Conservation (phyloP, 2,888 invertebrate genomes). For the Andrena haemorrhoa region DNA sequence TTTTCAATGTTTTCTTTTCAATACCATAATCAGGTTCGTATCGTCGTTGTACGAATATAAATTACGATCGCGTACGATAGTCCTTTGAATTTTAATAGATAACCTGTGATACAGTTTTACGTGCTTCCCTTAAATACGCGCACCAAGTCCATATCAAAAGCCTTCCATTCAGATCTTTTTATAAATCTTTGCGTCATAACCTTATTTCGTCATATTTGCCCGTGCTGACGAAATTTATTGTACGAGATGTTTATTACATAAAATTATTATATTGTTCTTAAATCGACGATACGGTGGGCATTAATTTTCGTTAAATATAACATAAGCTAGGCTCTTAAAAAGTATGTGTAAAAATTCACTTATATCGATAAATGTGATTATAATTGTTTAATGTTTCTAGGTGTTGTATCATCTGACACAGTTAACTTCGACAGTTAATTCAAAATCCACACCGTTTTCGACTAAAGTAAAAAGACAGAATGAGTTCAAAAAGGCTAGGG, state of each 20-base stretch:
- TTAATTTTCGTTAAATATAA: neutral
- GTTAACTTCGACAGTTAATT: conserved; percentile 78
- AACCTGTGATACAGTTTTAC: conserved; percentile 23
- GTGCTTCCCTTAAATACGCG: neutral
- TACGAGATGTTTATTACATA: too few species aligned
- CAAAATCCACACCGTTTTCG: conserved; percentile 76
- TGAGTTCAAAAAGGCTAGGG: conserved; percentile 64
- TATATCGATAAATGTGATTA: neutral
- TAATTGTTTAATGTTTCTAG: conserved; percentile 67
- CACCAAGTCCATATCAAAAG: neutral
- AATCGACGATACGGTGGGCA: conserved; percentile 5
- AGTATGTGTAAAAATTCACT: neutral
- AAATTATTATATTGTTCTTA: neutral
- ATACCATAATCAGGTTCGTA: conserved; percentile 81
- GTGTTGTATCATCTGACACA: conserved; percentile 83
- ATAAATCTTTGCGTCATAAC: conserved; percentile 25
- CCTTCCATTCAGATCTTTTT: conserved; percentile 1
- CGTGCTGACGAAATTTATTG: conserved; percentile 10
- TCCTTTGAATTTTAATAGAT: conserved; percentile 1
- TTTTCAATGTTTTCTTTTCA: conserved; percentile 81
- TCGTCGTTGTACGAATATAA: conserved; percentile 6
- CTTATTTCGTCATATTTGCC: conserved; percentile 22
- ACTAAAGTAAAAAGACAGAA: conserved; percentile 73
- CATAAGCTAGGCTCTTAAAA: neutral
- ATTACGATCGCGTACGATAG: conserved; percentile 15